Conservation (phyloP, 2,888 invertebrate genomes). For the Amitus sp. region DNA sequence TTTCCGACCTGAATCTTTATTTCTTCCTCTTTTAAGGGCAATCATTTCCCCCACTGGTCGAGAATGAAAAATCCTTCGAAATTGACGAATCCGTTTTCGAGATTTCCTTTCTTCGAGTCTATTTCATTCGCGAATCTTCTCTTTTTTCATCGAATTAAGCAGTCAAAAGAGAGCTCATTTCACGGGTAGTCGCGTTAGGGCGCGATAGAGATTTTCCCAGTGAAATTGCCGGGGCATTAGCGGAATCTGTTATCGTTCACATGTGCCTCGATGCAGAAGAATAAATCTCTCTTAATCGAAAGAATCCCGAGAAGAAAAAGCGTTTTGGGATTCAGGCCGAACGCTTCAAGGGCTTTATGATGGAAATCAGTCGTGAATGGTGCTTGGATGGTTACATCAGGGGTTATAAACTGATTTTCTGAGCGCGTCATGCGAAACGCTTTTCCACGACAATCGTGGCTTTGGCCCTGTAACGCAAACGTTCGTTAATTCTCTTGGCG, state of each 20-base stretch:
- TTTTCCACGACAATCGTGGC: constrained; percentile 21
- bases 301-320: constrained; percentile 21
- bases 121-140: background rate
- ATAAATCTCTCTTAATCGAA: constrained; percentile 34
- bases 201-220: constrained; percentile 21
- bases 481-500: constrained; percentile 49
- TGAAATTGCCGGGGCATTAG: constrained; percentile 23
- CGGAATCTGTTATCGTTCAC: constrained; percentile 31
- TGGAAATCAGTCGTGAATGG: constrained; percentile 20
- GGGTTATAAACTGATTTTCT: constrained; percentile 13
- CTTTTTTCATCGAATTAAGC: background rate
- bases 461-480: constrained; percentile 36
- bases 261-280: constrained; percentile 28
- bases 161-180: constrained; percentile 10
- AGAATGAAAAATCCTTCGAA: background rate
- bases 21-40: background rate
- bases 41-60: background rate
- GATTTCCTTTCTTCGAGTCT: background rate
- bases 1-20: background rate
- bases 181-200: constrained; percentile 9
- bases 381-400: constrained; percentile 11
- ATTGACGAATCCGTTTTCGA: background rate
- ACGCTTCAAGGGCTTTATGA: constrained; percentile 26
- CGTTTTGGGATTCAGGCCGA: constrained; percentile 25
- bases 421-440: constrained; percentile 7